These are phyloP conservation scores for Lycaon pictus DNA, from an alignment of 2,113 vertebrate species.

Conservation along the genomic window DNA sequence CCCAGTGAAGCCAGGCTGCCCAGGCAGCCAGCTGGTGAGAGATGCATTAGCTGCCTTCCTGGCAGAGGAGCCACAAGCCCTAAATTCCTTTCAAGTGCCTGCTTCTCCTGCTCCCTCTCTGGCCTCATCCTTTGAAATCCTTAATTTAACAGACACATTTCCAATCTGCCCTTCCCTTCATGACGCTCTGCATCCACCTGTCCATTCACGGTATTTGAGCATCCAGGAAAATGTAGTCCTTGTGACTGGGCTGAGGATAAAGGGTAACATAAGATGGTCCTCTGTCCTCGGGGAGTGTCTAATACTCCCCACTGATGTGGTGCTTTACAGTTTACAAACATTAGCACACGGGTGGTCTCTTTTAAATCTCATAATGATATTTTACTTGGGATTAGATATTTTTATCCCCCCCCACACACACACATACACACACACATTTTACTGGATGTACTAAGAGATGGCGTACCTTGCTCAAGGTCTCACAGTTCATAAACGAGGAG, in stretches of 20 bases:
- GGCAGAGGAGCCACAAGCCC: not conserved
- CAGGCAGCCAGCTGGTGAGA: not conserved
- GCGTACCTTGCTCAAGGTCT: not conserved
- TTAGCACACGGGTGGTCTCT: not conserved
- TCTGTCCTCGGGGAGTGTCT: not conserved
- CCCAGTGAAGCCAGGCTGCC: not conserved
- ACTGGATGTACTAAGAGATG: not conserved
- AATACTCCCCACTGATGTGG: too few species aligned
- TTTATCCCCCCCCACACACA: not conserved
- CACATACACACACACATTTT: not conserved
- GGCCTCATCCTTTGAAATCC: constrained; percentile 33
- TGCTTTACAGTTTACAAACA: not conserved
- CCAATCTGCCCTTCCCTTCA: not conserved
- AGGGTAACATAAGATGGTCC: not conserved
- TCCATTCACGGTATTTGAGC: not conserved
- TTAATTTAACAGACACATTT: not conserved
- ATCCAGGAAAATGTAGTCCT: fast-evolving
- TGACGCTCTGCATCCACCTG: not conserved
- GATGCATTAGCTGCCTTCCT: not conserved
- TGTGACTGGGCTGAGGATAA: too few species aligned
- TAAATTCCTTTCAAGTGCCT: constrained; percentile 1
- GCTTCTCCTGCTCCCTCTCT: constrained; percentile 4
- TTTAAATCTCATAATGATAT: not conserved
- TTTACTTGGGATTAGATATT: not conserved
- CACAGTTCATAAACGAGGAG: not conserved